phyloP scores from a whole-genome alignment of 2,113 vertebrate species.

The Pseudois nayaur region DNA sequence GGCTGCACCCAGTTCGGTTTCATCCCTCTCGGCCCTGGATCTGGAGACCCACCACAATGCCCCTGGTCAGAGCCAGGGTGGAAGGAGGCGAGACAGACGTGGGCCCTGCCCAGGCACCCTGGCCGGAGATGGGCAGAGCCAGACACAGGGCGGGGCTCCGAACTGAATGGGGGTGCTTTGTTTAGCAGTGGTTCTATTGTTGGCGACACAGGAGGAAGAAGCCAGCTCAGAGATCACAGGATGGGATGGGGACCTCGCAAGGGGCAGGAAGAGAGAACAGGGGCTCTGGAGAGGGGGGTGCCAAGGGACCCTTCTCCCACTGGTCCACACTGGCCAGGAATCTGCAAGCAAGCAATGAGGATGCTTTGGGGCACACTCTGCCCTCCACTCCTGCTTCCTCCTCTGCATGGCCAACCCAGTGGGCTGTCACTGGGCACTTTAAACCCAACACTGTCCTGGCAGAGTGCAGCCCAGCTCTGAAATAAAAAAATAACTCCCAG shows the following conservation, averaged over 20 bases:
- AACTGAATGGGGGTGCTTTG: slow-evolving; percentile 55
- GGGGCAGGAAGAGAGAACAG: slow-evolving; percentile 37
- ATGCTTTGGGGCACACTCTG: background rate
- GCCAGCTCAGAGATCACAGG: background rate
- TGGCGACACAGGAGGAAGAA: background rate
- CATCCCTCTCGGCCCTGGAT: background rate
- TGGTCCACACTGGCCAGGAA: background rate
- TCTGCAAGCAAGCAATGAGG: background rate
- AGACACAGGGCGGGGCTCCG: slow-evolving; percentile 30
- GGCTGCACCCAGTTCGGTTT: slow-evolving; percentile 18
- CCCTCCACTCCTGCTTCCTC: background rate
- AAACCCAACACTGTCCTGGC: background rate
- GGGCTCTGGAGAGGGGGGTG: background rate
- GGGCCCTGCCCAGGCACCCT: background rate
- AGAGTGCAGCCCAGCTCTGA: background rate
- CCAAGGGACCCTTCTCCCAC: background rate
- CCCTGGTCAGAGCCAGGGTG: background rate
- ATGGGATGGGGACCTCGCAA: background rate
- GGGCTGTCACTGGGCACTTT: background rate
- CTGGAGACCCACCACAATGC: background rate
- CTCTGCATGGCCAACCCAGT: background rate
- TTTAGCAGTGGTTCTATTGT: background rate
- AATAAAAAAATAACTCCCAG: background rate
- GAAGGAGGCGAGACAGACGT: background rate
- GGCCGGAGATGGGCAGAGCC: background rate